Percentiles rank a stretch among this genome's conserved stretches.
Conservation (phyloP, 64 coral and sea anemone genomes). For the Montipora sp. region DNA sequence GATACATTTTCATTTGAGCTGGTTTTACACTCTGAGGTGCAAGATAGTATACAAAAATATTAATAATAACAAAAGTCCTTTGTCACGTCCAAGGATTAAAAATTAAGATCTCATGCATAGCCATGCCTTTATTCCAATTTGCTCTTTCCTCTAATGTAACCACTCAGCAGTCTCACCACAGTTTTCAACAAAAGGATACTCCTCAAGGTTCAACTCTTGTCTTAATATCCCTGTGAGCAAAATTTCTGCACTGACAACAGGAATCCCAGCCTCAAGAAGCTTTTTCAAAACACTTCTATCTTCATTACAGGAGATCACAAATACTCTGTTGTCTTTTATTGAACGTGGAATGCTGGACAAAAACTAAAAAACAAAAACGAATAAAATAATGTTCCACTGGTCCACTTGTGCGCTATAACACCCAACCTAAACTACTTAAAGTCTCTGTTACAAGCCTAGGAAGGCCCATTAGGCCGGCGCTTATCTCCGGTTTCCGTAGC, state of each 20-base stretch:
- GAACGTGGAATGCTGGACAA: conserved; percentile 68
- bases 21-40: too few relatives aligned
- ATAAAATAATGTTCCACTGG: too few relatives aligned
- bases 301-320: conserved; percentile 88
- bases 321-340: conserved; percentile 32
- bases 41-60: too few relatives aligned
- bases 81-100: too few relatives aligned
- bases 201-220: conserved; percentile 77
- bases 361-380: conserved; percentile 18
- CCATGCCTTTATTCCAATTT: too few relatives aligned
- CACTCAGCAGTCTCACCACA: neutral
- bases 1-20: too few relatives aligned
- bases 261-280: conserved; percentile 51
- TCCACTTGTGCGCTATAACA: neutral
- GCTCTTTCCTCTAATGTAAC: too few relatives aligned
- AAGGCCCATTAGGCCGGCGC: too few relatives aligned
- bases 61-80: too few relatives aligned
- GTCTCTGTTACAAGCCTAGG: too few relatives aligned
- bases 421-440: neutral
- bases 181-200: conserved; percentile 83
- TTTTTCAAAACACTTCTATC: conserved; percentile 76
- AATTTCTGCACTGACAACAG: conserved; percentile 82
- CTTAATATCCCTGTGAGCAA: conserved; percentile 84
- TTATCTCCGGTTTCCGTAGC: too few relatives aligned
- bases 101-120: too few relatives aligned